Evolutionary conservation across 2,797 vertebrate genomes (phyloP).

Genomic region (Lagocephalus sceleratus): DNA sequence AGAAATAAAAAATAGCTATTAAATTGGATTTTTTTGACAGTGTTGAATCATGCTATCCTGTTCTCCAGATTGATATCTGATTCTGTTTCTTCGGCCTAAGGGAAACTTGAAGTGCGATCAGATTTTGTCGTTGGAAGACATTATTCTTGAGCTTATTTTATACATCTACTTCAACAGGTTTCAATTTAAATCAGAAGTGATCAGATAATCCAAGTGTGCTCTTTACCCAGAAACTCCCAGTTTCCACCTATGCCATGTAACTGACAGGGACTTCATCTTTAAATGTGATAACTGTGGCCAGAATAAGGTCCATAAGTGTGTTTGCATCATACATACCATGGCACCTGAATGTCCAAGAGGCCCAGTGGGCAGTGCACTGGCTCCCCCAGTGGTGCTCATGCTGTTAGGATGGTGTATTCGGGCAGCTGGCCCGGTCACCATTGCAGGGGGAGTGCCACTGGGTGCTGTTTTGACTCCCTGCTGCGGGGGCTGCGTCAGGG

Average conservation of each 20-base stretch:
- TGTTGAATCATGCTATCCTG: neutral
- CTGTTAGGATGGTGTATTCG: conserved; percentile 82
- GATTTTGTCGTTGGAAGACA: no score
- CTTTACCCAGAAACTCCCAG: neutral
- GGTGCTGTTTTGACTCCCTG: conserved; percentile 75
- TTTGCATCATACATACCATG: conserved; percentile 73
- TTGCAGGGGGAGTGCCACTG: conserved; percentile 56
- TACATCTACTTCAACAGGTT: no score
- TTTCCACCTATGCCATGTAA: neutral
- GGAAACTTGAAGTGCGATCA: neutral
- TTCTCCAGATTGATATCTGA: neutral
- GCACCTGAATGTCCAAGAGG: conserved; percentile 75
- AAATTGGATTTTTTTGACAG: neutral
- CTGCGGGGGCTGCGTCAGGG: conserved; percentile 75
- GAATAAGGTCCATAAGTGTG: neutral
- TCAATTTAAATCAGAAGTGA: neutral
- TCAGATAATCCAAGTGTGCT: neutral
- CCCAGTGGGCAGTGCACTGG: conserved; percentile 68
- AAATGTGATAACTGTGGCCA: neutral
- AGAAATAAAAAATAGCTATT: neutral
- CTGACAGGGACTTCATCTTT: neutral
- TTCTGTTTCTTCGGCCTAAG: neutral
- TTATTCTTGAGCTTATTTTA: no score
- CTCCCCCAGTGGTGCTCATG: conserved; percentile 68
- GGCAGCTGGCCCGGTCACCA: conserved; percentile 73